Conservation (phyloP, 2,888 invertebrate genomes). For the Flabesymbios commensalis region DNA sequence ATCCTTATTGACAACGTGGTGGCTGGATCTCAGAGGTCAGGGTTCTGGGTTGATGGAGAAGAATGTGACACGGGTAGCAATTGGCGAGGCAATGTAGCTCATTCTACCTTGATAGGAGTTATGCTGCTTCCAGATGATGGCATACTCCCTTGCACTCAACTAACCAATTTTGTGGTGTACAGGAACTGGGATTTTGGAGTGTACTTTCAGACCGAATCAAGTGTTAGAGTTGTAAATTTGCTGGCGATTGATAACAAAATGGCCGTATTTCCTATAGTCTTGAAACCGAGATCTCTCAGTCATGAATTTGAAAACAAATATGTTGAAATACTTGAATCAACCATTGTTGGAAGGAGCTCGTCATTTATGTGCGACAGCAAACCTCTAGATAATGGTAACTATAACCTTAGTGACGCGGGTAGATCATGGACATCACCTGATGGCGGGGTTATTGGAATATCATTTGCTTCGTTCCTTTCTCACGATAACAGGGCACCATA, state of each 20-base stretch:
- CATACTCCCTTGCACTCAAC: slow-evolving; percentile 11
- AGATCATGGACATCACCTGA: slow-evolving; percentile 8
- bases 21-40: slow-evolving; percentile 45
- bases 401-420: slow-evolving; percentile 1
- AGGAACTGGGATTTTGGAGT: slow-evolving; percentile 48
- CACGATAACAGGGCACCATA: slow-evolving; percentile 43
- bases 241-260: slow-evolving; percentile 45
- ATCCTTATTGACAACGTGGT: slow-evolving; percentile 44
- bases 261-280: slow-evolving; percentile 43
- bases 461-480: slow-evolving; percentile 40
- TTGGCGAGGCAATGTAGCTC: slow-evolving; percentile 40
- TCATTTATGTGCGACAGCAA: slow-evolving; percentile 42
- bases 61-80: slow-evolving; percentile 12
- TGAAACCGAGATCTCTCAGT: slow-evolving; percentile 34
- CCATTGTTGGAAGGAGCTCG: slow-evolving; percentile 44
- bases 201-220: slow-evolving; percentile 34
- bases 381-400: neutral
- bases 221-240: slow-evolving; percentile 33
- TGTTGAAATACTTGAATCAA: slow-evolving; percentile 27
- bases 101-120: slow-evolving; percentile 39
- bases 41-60: slow-evolving; percentile 20
- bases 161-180: slow-evolving; percentile 41
- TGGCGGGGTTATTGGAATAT: slow-evolving; percentile 36
- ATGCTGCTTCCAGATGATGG: slow-evolving; percentile 33
- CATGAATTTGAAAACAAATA: slow-evolving; percentile 14